Conservation (phyloP, 1,140 invertebrate species). For the Leptinotarsa lineolata region DNA sequence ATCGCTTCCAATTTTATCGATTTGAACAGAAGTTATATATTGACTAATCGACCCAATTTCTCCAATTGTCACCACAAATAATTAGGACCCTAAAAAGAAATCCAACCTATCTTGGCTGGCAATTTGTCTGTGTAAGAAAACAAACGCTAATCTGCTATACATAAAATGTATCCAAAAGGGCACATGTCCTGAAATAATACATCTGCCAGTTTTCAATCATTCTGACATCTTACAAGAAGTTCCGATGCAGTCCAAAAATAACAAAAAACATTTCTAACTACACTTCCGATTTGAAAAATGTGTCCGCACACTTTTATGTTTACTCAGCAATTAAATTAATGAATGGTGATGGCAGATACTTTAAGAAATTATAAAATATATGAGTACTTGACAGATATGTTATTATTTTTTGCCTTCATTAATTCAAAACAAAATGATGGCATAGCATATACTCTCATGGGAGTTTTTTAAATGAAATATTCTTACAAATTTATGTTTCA, state of each 20-base stretch:
- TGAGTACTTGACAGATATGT: too few relatives aligned
- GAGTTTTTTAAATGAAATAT: too few relatives aligned
- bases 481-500: too few relatives aligned
- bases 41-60: conserved; percentile 18
- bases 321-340: conserved; percentile 46
- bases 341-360: conserved; percentile 14
- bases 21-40: conserved; percentile 3
- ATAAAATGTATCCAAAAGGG: conserved; percentile 38
- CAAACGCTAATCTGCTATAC: conserved; percentile 42
- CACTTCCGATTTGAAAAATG: conserved; percentile 50
- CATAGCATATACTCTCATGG: too few relatives aligned
- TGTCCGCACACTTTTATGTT: conserved; percentile 46
- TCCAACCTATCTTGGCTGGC: conserved; percentile 14
- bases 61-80: conserved; percentile 35
- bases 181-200: conserved; percentile 56
- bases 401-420: too few relatives aligned
- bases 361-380: not conserved
- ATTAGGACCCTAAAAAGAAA: conserved; percentile 27
- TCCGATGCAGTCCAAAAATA: conserved; percentile 51
- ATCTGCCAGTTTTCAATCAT: conserved; percentile 56
- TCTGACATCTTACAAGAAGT: conserved; percentile 47
- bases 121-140: conserved; percentile 38
- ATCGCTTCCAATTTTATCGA: not conserved
- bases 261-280: conserved; percentile 50
- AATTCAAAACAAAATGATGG: too few relatives aligned